phyloP scores from a whole-genome alignment of 2,113 vertebrate genomes.

The Gavia stellata region DNA sequence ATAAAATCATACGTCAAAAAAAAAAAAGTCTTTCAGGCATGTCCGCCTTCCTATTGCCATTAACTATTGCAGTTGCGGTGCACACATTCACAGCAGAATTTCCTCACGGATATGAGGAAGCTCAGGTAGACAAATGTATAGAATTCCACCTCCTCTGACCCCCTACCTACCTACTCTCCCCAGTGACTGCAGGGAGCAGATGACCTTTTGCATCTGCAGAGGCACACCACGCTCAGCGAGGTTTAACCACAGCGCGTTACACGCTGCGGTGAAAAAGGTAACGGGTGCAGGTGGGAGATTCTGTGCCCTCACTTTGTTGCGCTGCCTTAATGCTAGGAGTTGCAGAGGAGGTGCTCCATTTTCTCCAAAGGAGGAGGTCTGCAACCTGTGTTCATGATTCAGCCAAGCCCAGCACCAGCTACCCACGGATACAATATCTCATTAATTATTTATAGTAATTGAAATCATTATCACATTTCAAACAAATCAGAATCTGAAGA shows the following conservation, averaged over 20 bases:
- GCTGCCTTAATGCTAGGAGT: no score
- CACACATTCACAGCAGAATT: not conserved
- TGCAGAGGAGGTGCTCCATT: accelerated
- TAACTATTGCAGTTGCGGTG: not conserved
- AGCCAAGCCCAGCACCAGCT: not conserved
- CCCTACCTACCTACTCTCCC: not conserved
- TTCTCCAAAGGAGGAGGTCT: not conserved
- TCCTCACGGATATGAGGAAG: not conserved
- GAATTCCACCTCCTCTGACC: not conserved
- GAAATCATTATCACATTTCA: not conserved
- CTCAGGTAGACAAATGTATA: not conserved
- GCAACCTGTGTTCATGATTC: accelerated
- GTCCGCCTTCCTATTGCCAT: not conserved
- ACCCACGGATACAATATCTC: not conserved
- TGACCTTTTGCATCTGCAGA: not conserved
- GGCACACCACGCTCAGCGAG: accelerated
- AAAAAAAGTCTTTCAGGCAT: not conserved
- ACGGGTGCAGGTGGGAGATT: no score
- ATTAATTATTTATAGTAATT: not conserved
- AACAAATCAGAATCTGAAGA: not conserved
- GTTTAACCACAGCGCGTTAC: not conserved
- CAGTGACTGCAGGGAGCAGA: not conserved
- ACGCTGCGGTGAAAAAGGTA: not conserved
- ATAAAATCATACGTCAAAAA: not conserved
- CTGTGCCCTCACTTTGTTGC: not conserved